Base-by-base conservation (phyloP, 64 coral and sea anemone genomes). In the Actinia tenebrosa region DNA sequence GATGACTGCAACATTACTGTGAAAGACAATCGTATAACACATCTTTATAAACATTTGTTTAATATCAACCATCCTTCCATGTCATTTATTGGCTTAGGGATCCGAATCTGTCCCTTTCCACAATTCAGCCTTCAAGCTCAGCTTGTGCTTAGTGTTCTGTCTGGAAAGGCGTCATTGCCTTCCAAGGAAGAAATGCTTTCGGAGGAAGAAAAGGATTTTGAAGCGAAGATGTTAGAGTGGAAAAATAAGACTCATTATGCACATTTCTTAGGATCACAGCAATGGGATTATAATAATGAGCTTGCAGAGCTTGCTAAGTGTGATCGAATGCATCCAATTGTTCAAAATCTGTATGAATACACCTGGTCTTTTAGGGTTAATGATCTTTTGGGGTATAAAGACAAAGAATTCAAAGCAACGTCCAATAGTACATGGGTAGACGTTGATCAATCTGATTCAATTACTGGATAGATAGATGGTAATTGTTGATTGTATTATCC, bases 11-110 rank as follows among this genome's bases (percentile, higher is more conserved):
- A 30, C 13, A 88, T 92, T 62, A 80, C 87, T 7, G 91, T 92
- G 11, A 82, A 10, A 10, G 84, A 88, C 42, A 92, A 88, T 58
- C 78, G 80, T 46, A 56, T 92, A 59, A 88, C 86, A 46, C 86
- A 80, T 37, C 64, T 92, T 3, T 92, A 88, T 46, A 87, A 92
- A 84, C 86, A 92, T 64, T 44, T 92, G 22, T 92, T 92, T 80
- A 89, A 92, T 88, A 92, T 78, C 6, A 84, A 88, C 50, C 87
- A 78, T 52, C 91, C 91, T 30, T 87, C 86, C 16, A 44, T 92
- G 68, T 88, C 91, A 61, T 92, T 92, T 18, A 78, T 92, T 58
- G 91, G 91, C 5, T 19, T 92, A 19, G 20, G 47, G 8, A 30
- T 26, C 43, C 56, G 25, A 13, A 30, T 84, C 15, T 84, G 78